Base-by-base conservation (phyloP, 1,140 invertebrate species). In the Pogonomyrmex californicus region DNA sequence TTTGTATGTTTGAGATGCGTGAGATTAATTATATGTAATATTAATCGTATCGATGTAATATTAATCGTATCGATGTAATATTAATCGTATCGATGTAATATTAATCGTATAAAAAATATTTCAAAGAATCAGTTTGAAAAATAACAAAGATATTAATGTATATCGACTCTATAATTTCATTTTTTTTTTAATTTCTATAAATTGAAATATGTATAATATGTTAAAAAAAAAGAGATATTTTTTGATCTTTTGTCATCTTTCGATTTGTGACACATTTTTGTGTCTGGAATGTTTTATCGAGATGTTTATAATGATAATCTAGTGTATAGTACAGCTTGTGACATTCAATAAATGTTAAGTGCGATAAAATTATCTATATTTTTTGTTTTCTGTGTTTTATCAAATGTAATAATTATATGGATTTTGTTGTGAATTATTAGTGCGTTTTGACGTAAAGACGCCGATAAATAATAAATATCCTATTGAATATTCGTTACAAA, bases 311-410 rank as follows among this genome's bases (percentile, higher is more conserved):
- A 1, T 38, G 2, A 73, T 75, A 51, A 58, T 58, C 10, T 58
- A n/a, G 17, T 23, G 23, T n/a, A 30, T 36, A 44, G 23, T n/a
- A 30, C n/a, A 44, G 41, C 30, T 17, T 30, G 38, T 60, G 56
- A 77, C 23, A 47, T 77, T 77, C 60, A 49, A 1, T 6, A 77
- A 62, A 77, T 62, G 14, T 62, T 47, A 62, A 60, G 17, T 76
- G 23, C 23, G 41, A 47, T 36, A 62, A 77, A 77, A 77, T 47
- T 60, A 33, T 33, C 14, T 36, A 33, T 10, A 33, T n/a, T 30
- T 62, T 76, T 60, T 58, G 5, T 60, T 14, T 36, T 30, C 2
- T 17, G 9, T 62, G 14, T 77, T 49, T 62, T 23, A 62, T 14
- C 12, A 44, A 2, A 47, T 47, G 14, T 17, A 5, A 62, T 1